These are phyloP conservation scores for Nemapogon koenigi DNA, from an alignment of 2,888 invertebrate genomes.

Conservation along the genomic window DNA sequence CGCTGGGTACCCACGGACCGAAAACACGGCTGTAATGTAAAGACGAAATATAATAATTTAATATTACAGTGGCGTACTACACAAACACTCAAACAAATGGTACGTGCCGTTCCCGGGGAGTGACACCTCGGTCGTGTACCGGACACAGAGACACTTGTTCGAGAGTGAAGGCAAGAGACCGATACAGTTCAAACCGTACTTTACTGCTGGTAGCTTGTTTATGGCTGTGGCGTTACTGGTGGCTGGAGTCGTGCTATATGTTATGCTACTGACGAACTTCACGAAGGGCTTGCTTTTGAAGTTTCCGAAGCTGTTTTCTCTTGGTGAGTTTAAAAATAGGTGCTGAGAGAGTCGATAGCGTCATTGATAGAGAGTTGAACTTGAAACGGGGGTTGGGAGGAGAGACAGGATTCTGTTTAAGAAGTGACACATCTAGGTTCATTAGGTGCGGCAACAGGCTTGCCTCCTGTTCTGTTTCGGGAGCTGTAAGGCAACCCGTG, in stretches of 20 bases:
- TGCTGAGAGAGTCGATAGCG: no score
- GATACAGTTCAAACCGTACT: constrained; percentile 78
- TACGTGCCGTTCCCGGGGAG: constrained; percentile 83
- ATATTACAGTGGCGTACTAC: constrained; percentile 61
- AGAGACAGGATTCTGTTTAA: no score
- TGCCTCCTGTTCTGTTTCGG: no score
- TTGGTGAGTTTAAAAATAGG: no score
- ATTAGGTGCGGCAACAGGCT: no score
- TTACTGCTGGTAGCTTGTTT: constrained; percentile 46
- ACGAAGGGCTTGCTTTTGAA: constrained; percentile 28
- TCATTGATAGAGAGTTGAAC: no score
- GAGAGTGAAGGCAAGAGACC: constrained; percentile 75
- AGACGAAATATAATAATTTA: no score
- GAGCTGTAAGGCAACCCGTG: no score
- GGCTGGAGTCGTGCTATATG: constrained; percentile 51
- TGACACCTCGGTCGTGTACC: constrained; percentile 81
- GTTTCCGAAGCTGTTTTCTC: constrained; percentile 21
- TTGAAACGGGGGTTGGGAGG: no score
- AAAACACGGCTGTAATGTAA: no score
- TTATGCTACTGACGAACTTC: constrained; percentile 23
- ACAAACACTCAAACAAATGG: constrained; percentile 58
- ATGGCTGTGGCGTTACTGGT: constrained; percentile 54
- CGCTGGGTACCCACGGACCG: no score
- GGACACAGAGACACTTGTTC: constrained; percentile 80
- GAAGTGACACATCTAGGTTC: no score